These are phyloP conservation scores for Neosilurus mollespiculum DNA, from an alignment of 2,797 vertebrate species.

Conservation along the genomic window DNA sequence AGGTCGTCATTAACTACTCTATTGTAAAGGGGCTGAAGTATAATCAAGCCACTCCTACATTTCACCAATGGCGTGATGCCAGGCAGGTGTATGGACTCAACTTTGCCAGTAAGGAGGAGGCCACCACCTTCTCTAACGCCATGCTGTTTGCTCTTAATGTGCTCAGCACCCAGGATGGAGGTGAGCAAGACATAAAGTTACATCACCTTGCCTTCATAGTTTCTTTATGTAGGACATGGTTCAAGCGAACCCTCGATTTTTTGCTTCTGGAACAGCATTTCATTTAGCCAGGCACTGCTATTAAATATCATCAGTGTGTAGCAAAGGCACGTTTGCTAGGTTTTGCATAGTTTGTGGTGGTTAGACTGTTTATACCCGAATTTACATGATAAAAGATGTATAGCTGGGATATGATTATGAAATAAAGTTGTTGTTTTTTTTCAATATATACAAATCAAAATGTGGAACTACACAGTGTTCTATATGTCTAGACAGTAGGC, in stretches of 20 bases:
- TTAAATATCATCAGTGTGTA: background rate
- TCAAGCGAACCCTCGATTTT: background rate
- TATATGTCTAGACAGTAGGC: too few species aligned
- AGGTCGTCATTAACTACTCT: slow-evolving; percentile 99
- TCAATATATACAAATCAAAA: background rate
- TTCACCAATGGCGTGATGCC: slow-evolving; percentile 97
- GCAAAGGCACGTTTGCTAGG: background rate
- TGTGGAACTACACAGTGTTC: background rate
- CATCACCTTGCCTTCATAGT: background rate
- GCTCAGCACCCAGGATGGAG: slow-evolving; percentile 94
- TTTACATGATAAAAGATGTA: background rate
- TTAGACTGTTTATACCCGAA: background rate
- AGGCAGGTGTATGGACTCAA: slow-evolving; percentile 96
- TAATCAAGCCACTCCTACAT: slow-evolving; percentile 97
- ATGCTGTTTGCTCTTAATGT: slow-evolving; percentile 95
- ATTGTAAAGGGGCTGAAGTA: slow-evolving; percentile 98
- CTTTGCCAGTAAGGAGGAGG: slow-evolving; percentile 97
- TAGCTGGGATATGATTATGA: background rate
- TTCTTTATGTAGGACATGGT: background rate
- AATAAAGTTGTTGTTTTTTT: background rate
- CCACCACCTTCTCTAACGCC: slow-evolving; percentile 94
- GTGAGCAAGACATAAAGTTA: slow-evolving; percentile 61
- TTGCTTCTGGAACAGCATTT: background rate
- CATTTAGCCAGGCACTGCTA: background rate
- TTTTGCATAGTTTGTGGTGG: background rate